Evolutionary conservation across 2,888 invertebrate species (phyloP).

Genomic region (Netelia inedita): DNA sequence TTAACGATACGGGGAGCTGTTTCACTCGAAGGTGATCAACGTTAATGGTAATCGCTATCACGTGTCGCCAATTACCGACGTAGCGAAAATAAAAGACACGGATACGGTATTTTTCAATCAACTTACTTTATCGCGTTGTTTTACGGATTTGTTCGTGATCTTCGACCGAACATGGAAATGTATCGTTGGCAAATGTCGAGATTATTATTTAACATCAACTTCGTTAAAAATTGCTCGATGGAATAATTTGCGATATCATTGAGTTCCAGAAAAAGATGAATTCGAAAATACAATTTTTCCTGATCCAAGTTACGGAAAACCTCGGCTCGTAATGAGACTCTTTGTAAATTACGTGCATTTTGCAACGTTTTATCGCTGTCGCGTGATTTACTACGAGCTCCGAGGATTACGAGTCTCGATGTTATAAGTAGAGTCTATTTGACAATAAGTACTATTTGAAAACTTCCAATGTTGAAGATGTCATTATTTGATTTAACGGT

Average conservation of each 20-base stretch:
- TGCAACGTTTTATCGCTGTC: too few species aligned
- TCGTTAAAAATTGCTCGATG: neutral
- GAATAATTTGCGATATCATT: too few species aligned
- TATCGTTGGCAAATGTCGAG: neutral
- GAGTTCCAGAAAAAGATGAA: too few species aligned
- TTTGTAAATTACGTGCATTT: neutral
- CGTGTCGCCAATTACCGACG: too few species aligned
- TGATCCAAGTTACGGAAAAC: neutral
- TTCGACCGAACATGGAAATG: conserved; percentile 25
- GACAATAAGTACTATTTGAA: conserved; percentile 2
- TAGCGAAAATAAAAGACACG: too few species aligned
- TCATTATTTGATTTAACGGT: neutral
- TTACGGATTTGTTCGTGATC: conserved; percentile 49
- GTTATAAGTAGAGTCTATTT: neutral
- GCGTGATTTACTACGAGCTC: neutral
- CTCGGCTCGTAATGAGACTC: neutral
- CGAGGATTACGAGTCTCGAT: neutral
- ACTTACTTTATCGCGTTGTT: neutral
- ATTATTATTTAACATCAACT: neutral
- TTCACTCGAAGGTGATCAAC: too few species aligned
- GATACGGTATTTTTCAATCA: too few species aligned
- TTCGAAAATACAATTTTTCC: too few species aligned
- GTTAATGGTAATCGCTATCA: too few species aligned
- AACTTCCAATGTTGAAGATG: neutral
- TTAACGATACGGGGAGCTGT: too few species aligned